phyloP scores from a whole-genome alignment of 2,888 invertebrate species.

The Polietes domitor region DNA sequence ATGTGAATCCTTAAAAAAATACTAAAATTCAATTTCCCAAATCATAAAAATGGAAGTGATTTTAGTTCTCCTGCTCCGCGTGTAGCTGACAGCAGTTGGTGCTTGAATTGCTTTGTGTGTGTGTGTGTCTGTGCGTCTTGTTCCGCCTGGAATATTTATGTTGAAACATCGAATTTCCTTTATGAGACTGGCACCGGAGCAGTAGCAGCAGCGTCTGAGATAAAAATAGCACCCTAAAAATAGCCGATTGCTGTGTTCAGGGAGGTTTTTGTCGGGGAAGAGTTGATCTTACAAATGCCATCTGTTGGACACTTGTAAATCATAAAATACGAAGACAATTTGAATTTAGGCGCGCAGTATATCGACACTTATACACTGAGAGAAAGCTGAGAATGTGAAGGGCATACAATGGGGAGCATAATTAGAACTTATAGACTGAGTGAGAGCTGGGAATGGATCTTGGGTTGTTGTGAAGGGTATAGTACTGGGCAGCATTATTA shows the following conservation, averaged over 20 bases:
- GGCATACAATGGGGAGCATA: too few relatives aligned
- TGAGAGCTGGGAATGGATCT: too few relatives aligned
- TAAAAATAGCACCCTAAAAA: constrained; percentile 48
- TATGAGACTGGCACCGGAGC: background rate
- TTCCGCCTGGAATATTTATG: constrained; percentile 8
- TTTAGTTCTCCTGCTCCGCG: background rate
- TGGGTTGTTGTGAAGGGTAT: too few relatives aligned
- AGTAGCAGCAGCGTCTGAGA: background rate
- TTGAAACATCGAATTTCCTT: constrained; percentile 21
- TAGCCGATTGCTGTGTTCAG: constrained; percentile 38
- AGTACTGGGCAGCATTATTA: too few relatives aligned
- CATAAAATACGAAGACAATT: constrained; percentile 48
- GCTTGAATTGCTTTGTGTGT: background rate
- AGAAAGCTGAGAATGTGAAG: too few relatives aligned
- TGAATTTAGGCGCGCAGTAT: background rate
- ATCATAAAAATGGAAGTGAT: constrained; percentile 30
- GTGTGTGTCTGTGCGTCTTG: background rate
- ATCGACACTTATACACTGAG: background rate
- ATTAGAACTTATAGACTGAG: too few relatives aligned
- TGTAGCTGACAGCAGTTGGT: background rate
- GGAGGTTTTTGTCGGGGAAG: constrained; percentile 37
- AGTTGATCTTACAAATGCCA: constrained; percentile 38
- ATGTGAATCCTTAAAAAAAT: constrained; percentile 36
- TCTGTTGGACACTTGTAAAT: constrained; percentile 65
- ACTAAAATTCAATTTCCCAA: constrained; percentile 8